Base-by-base conservation (phyloP, 2,797 vertebrate genomes). In the Syngnathus rostellatus region DNA sequence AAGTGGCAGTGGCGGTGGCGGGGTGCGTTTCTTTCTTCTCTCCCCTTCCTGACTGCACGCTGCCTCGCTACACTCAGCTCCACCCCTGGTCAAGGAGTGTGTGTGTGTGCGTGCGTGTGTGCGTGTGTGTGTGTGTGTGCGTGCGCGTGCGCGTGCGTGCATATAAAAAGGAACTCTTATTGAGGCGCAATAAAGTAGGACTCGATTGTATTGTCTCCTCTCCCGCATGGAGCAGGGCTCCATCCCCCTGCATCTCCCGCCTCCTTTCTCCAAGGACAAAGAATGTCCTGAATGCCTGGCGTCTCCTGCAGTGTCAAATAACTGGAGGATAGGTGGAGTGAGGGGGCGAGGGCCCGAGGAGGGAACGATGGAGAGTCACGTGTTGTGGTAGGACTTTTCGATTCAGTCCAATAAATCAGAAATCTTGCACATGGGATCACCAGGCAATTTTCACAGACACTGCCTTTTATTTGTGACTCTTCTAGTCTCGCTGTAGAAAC, bases 301-400 rank as follows among this genome's bases (percentile, higher is more conserved):
- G 77, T 87, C 82, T 89, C 84, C 87, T 80, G 83, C 83, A 74
- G 81, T 85, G 83, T 87, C 85, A 81, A 72, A 78, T 84, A 86
- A 85, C 83, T 76, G 71, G 76, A 79, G 80, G 74, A 82, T 66
- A 81, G 85, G 82, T 79, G 75, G 74, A 80, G 73, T 62, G 69
- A 66, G 60, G 71, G 66, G 72, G 65, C 62, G 17, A 62, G 25
- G 66, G 71, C 62, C 73, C 41, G 66, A 51, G 70, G 68, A 58
- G 68, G 66, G 31, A 67, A 68, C 23, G 65, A 60, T 12, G 67
- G 25, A 50, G 63, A 50, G 60, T 43, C 60, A 23, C 39, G 23
- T 16, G 21, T 59, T 14, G 40, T 25, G 40, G 40, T 21, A 62
- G 55, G 40, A 62, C 40, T 25, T 46, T 43, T 23, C 16, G 5